A percentile compares a stretch with the other conserved stretches of the same genome.
Evolutionary conservation across 2,888 invertebrate genomes (phyloP).

Genomic region (Drosophila basisetae): DNA sequence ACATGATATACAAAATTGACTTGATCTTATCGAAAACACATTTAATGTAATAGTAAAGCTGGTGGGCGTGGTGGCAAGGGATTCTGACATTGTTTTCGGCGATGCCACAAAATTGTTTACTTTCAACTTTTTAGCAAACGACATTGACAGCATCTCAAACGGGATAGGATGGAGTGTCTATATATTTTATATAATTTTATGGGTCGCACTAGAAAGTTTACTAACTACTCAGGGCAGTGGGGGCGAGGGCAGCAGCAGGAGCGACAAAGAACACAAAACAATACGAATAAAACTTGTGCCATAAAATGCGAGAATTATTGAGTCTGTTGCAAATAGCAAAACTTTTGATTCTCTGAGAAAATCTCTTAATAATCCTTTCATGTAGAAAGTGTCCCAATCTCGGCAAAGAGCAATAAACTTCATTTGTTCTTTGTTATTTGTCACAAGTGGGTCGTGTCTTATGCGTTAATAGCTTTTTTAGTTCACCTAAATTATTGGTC

Average conservation of each 20-base stretch:
- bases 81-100: slow-evolving; percentile 7
- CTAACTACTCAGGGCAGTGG: slow-evolving; percentile 24
- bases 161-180: not conserved
- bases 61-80: not conserved
- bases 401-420: slow-evolving; percentile 38
- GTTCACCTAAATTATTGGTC: not conserved
- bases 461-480: slow-evolving; percentile 6
- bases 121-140: slow-evolving; percentile 45
- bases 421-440: slow-evolving; percentile 25
- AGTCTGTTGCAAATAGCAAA: slow-evolving; percentile 57
- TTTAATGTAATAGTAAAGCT: not conserved
- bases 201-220: slow-evolving; percentile 56
- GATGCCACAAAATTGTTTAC: slow-evolving; percentile 44
- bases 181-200: slow-evolving; percentile 65
- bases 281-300: slow-evolving; percentile 55
- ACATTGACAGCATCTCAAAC: slow-evolving; percentile 31
- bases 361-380: slow-evolving; percentile 63
- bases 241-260: not conserved
- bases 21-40: not conserved
- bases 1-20: not conserved
- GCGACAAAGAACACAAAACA: slow-evolving; percentile 40
- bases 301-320: slow-evolving; percentile 65
- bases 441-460: not conserved
- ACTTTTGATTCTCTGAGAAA: slow-evolving; percentile 56
- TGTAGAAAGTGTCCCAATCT: slow-evolving; percentile 49